Evolutionary conservation across 2,888 invertebrate genomes (phyloP), one percentile per base, ranked within the genome.

Genomic region (Sialis lutaria): DNA sequence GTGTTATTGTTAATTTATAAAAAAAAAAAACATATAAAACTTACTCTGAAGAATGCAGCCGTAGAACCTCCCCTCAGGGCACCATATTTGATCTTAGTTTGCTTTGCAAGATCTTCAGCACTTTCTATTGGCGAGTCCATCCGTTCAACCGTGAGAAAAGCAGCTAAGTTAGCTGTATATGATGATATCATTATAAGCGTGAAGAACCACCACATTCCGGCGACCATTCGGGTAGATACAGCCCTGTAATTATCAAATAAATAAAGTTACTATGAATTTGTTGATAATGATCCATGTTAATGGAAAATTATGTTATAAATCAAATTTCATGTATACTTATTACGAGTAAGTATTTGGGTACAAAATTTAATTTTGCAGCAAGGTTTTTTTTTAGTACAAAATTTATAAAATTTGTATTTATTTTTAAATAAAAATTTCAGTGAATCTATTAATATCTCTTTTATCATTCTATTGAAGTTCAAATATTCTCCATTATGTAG

Each of bases 81-180:
- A 0, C 98, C 98, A 63, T 97, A 98, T 63, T 95, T 92, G 56
- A 98, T 96, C 65, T 89, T 88, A 0, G 90, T 92, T 67, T 98
- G 97, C 59, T 89, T 90, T 30, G 93, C 90, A 45, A 98, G 72
- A 64, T 96, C 96, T 59, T 96, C 95, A 0, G 91, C 93, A 57
- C 86, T 88, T 62, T 92, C 90, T 48, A 98, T 95, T 1, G 95
- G 91, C 7, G 87, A 86, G 55, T 90, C 90, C 88, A 92, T 90
- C 55, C 91, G 72, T 59, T 89, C 90, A 10, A 89, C 88, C 0
- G 95, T 93, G 5, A 95, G 70, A 61, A 93, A 93, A 6, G 93
- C 93, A 42, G 93, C 93, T 57, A 95, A 69, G 67, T 95, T 95
- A 47, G 93, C 95, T 13, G 95, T 95, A 65, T 95, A 95, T 6